A percentile compares a stretch with the other conserved stretches of the same genome.
Conservation (phyloP, 2,113 vertebrate species). For the Chaetodon auriga region DNA sequence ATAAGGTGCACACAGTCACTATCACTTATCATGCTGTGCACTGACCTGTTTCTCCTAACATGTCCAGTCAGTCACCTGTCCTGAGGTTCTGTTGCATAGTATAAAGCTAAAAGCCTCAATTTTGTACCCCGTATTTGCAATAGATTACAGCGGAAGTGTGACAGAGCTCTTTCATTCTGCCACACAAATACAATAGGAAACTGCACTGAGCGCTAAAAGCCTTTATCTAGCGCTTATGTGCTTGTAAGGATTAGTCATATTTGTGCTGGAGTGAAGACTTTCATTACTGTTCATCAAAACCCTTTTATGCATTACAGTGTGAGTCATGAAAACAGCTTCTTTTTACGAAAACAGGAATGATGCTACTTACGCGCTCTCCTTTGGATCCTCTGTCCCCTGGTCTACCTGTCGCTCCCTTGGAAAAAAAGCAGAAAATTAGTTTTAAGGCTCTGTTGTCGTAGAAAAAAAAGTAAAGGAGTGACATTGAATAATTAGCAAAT, state of each 20-base stretch:
- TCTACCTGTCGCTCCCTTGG: conserved; percentile 90
- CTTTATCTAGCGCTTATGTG: conserved; percentile 66
- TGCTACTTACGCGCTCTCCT: conserved; percentile 93
- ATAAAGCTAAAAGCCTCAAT: conserved; percentile 55
- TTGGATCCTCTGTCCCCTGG: conserved; percentile 95
- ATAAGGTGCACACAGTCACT: background rate
- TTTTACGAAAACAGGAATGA: conserved; percentile 18
- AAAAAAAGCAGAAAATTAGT: conserved; percentile 28
- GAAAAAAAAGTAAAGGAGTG: background rate
- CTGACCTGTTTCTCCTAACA: conserved; percentile 41
- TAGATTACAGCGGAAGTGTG: conserved; percentile 66
- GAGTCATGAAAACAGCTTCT: conserved; percentile 40
- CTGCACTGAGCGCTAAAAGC: conserved; percentile 61
- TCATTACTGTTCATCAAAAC: conserved; percentile 67
- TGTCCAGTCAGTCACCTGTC: conserved; percentile 52
- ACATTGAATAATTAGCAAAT: conserved; percentile 12
- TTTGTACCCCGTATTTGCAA: conserved; percentile 61
- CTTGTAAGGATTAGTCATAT: conserved; percentile 71
- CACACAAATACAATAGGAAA: conserved; percentile 63
- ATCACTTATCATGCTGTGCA: conserved; percentile 37
- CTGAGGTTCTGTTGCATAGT: conserved; percentile 29
- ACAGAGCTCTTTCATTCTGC: conserved; percentile 59
- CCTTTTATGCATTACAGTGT: conserved; percentile 39
- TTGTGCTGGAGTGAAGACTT: conserved; percentile 64
- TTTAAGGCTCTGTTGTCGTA: conserved; percentile 23